These are phyloP conservation scores for Callocephalon fimbriatum DNA, from an alignment of 2,113 vertebrate genomes.

Conservation along the genomic window DNA sequence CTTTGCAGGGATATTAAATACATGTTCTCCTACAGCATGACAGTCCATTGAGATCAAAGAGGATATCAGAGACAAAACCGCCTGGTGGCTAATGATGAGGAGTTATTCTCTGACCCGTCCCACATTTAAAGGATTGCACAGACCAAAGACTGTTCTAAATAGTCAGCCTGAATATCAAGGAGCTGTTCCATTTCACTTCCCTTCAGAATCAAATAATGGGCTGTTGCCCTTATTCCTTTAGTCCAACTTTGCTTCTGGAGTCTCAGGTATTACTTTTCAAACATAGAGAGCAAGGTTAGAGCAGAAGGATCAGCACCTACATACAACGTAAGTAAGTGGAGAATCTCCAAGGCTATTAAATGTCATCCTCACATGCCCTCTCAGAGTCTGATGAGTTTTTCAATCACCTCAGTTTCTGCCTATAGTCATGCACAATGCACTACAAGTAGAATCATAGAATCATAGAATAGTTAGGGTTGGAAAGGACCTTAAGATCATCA, in stretches of 20 bases:
- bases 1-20: neutral
- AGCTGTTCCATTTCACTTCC: neutral
- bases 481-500: no score
- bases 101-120: neutral
- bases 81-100: neutral
- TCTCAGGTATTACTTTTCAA: neutral
- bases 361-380: neutral
- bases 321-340: neutral
- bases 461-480: no score
- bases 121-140: neutral
- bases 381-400: neutral
- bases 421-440: neutral
- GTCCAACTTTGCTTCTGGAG: neutral
- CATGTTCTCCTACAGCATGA: rapidly evolving
- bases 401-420: neutral
- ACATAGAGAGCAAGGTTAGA: neutral
- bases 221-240: neutral
- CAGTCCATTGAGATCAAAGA: neutral
- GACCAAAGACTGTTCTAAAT: neutral
- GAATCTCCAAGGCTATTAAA: neutral
- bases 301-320: neutral
- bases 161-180: neutral
- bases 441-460: neutral
- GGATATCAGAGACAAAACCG: neutral
- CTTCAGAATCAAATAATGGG: neutral